A percentile compares a stretch with the other conserved stretches of the same genome.
phyloP scores from a whole-genome alignment of 2,113 vertebrate genomes.

The Morone chrysops region DNA sequence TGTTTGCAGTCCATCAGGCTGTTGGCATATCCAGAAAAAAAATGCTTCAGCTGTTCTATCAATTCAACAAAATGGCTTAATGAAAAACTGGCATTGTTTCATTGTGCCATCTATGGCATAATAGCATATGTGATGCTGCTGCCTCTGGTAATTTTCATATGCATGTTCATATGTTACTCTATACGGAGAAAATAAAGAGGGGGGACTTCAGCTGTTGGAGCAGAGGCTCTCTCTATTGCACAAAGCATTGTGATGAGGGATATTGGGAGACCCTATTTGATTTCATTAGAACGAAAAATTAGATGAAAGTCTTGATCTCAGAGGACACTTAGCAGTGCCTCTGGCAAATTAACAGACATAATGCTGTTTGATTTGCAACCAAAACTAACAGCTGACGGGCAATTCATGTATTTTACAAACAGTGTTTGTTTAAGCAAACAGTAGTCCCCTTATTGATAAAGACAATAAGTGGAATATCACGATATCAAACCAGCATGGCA shows the following conservation, averaged over 20 bases:
- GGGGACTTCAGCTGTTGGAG: constrained; percentile 84
- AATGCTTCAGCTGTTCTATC: constrained; percentile 77
- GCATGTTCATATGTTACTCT: constrained; percentile 82
- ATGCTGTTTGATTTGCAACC: constrained; percentile 83
- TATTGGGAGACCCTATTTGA: constrained; percentile 85
- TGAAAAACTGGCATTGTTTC: constrained; percentile 79
- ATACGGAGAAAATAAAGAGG: constrained; percentile 70
- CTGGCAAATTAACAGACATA: constrained; percentile 90
- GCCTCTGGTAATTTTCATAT: constrained; percentile 80
- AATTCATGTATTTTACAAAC: constrained; percentile 71
- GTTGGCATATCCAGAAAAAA: constrained; percentile 63
- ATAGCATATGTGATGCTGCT: constrained; percentile 79
- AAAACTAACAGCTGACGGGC: constrained; percentile 79
- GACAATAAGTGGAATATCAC: constrained; percentile 6
- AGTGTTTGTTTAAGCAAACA: constrained; percentile 68
- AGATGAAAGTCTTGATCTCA: constrained; percentile 94
- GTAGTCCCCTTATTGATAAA: constrained; percentile 46
- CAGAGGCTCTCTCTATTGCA: constrained; percentile 83
- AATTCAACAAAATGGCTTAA: constrained; percentile 69
- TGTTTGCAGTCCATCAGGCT: constrained; percentile 72
- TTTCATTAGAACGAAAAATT: constrained; percentile 94
- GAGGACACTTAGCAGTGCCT: constrained; percentile 91
- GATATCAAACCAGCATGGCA: background rate
- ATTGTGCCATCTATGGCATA: constrained; percentile 75
- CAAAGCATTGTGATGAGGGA: constrained; percentile 84